Evolutionary conservation across 2,888 invertebrate genomes (phyloP).

Genomic region (Pollenia labialis): DNA sequence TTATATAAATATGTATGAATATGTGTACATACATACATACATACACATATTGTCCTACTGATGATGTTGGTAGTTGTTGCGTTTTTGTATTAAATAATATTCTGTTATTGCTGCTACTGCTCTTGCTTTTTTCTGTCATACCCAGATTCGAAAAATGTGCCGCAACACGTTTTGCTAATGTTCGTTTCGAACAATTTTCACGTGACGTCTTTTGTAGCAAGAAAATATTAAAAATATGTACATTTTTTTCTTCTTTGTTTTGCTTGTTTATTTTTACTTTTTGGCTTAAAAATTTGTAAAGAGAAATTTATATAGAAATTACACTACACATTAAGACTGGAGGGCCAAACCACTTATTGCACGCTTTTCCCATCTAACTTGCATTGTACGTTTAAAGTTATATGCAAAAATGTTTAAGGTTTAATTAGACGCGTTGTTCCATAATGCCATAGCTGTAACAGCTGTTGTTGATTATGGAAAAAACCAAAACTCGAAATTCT

Average conservation of each 20-base stretch:
- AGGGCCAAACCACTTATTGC: too few relatives aligned
- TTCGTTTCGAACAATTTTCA: constrained; percentile 66
- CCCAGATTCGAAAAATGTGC: constrained; percentile 6
- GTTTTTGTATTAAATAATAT: neutral
- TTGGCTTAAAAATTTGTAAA: neutral
- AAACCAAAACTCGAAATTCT: too few relatives aligned
- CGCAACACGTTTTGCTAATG: constrained; percentile 63
- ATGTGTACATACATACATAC: neutral
- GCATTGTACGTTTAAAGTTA: too few relatives aligned
- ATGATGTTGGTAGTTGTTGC: constrained; percentile 23
- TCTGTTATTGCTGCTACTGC: neutral
- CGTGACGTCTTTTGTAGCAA: constrained; percentile 52
- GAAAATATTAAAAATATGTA: neutral
- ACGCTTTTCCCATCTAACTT: too few relatives aligned
- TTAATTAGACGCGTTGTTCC: too few relatives aligned
- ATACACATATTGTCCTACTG: constrained; percentile 5
- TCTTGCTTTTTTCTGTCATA: constrained; percentile 13
- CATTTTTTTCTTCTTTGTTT: neutral
- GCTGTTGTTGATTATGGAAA: too few relatives aligned
- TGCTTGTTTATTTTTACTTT: constrained; percentile 12
- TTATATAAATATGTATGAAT: neutral
- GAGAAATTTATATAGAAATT: neutral
- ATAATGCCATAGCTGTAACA: too few relatives aligned
- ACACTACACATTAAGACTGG: too few relatives aligned
- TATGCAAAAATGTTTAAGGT: too few relatives aligned